Conservation (phyloP, 2,888 invertebrate species). For the Platypus cylindrus region DNA sequence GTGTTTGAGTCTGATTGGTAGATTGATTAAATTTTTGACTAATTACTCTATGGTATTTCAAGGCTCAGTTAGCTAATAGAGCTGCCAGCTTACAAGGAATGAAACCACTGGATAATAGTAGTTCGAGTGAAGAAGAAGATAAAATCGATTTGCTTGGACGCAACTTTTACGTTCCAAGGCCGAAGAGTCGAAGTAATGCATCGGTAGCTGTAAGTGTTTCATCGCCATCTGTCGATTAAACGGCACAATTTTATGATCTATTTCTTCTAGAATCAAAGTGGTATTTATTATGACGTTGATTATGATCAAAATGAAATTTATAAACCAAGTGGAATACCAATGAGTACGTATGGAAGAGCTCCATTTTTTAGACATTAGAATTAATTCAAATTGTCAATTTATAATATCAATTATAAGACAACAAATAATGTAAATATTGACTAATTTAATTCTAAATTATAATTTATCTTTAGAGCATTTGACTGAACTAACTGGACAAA, state of each 20-base stretch:
- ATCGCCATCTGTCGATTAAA: too few species aligned
- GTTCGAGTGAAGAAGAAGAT: slow-evolving; percentile 55
- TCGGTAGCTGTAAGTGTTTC: slow-evolving; percentile 48
- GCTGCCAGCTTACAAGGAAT: slow-evolving; percentile 32
- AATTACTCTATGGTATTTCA: slow-evolving; percentile 2
- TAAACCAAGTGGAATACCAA: slow-evolving; percentile 58
- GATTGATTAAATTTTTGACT: too few species aligned
- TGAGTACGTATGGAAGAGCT: slow-evolving; percentile 70
- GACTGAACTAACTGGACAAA: slow-evolving; percentile 9
- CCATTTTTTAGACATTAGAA: slow-evolving; percentile 46
- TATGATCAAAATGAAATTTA: slow-evolving; percentile 53
- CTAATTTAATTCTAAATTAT: too few species aligned
- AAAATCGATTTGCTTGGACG: slow-evolving; percentile 61
- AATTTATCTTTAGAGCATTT: slow-evolving; percentile 12
- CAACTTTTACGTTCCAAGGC: slow-evolving; percentile 66
- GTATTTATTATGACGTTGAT: slow-evolving; percentile 83
- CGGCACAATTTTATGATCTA: slow-evolving; percentile 1
- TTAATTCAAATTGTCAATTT: too few species aligned
- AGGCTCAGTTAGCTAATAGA: slow-evolving; percentile 17
- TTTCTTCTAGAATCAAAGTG: slow-evolving; percentile 66
- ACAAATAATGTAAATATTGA: too few species aligned
- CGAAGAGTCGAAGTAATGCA: slow-evolving; percentile 62
- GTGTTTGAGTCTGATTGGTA: background rate
- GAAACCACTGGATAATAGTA: slow-evolving; percentile 39
- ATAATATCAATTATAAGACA: too few species aligned